A percentile compares a stretch with the other conserved stretches of the same genome.
Evolutionary conservation across 2,797 vertebrate species (phyloP).

Genomic region (Sebastes melanostomus): DNA sequence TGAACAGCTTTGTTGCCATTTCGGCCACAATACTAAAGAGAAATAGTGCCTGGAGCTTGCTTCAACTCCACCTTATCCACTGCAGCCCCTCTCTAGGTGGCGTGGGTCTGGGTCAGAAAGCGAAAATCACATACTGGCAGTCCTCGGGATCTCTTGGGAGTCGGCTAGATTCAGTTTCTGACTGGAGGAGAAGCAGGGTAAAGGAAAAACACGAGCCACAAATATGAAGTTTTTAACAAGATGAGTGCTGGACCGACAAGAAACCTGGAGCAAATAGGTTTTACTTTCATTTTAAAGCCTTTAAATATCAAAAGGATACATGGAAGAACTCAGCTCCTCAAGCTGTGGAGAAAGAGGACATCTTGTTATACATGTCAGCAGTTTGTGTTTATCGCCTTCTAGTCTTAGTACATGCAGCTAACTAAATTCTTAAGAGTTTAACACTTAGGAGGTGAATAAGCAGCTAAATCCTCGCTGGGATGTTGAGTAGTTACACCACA

Average conservation of each 20-base stretch:
- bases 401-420: neutral
- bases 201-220: slow-evolving; percentile 25
- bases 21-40: slow-evolving; percentile 4
- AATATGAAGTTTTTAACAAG: neutral
- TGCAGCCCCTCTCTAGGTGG: neutral
- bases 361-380: neutral
- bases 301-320: slow-evolving; percentile 92
- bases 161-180: slow-evolving; percentile 96
- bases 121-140: slow-evolving; percentile 82
- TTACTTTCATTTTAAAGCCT: neutral
- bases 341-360: slow-evolving; percentile 83
- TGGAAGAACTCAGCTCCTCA: slow-evolving; percentile 98
- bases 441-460: neutral
- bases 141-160: slow-evolving; percentile 89
- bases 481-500: neutral
- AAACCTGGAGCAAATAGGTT: neutral
- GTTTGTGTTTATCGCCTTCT: no score
- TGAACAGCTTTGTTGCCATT: slow-evolving; percentile 8
- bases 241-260: neutral
- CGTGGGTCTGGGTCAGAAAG: neutral
- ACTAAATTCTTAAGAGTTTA: slow-evolving; percentile 13
- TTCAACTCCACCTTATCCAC: neutral
- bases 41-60: neutral
- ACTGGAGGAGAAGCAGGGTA: slow-evolving; percentile 74
- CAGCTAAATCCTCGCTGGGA: slow-evolving; percentile 7